A percentile compares a stretch with the other conserved stretches of the same genome.
Evolutionary conservation across 2,888 invertebrate genomes (phyloP).

Genomic region (Parnassius mnemosyne): DNA sequence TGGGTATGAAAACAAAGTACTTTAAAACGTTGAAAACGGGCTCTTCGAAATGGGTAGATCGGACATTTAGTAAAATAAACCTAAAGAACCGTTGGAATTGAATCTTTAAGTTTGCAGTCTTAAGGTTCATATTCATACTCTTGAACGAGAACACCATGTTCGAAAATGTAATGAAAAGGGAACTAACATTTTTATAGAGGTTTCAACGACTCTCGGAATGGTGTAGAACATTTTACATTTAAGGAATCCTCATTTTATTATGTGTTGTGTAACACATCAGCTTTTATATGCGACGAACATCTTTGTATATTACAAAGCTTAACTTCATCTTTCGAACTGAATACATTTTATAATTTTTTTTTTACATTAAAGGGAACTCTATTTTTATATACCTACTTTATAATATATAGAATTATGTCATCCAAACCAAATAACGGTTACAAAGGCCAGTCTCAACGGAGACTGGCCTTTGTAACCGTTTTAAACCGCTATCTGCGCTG

Average conservation of each 20-base stretch:
- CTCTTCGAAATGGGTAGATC: slow-evolving; percentile 58
- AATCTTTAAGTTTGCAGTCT: slow-evolving; percentile 20
- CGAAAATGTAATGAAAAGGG: slow-evolving; percentile 73
- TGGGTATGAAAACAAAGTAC: slow-evolving; percentile 47
- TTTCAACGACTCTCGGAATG: slow-evolving; percentile 71
- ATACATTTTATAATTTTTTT: too few relatives aligned
- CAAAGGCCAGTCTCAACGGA: too few relatives aligned
- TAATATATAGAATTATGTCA: neutral
- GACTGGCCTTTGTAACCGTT: too few relatives aligned
- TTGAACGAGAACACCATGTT: slow-evolving; percentile 42
- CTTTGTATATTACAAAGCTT: slow-evolving; percentile 39
- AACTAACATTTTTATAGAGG: slow-evolving; percentile 78
- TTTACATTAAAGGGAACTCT: neutral
- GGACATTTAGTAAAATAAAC: slow-evolving; percentile 56
- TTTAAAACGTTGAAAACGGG: slow-evolving; percentile 52
- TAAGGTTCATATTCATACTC: slow-evolving; percentile 44
- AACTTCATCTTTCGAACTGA: too few relatives aligned
- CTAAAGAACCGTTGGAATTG: slow-evolving; percentile 37
- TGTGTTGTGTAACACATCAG: slow-evolving; percentile 64
- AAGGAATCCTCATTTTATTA: slow-evolving; percentile 73
- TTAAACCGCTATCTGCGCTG: too few relatives aligned
- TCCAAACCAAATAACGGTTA: too few relatives aligned
- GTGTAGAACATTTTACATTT: slow-evolving; percentile 72
- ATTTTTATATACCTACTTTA: neutral
- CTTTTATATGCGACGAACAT: slow-evolving; percentile 59